A percentile compares a stretch with the other conserved stretches of the same genome.
phyloP scores from a whole-genome alignment of 2,113 vertebrate genomes.

The Corythornis cristatus region DNA sequence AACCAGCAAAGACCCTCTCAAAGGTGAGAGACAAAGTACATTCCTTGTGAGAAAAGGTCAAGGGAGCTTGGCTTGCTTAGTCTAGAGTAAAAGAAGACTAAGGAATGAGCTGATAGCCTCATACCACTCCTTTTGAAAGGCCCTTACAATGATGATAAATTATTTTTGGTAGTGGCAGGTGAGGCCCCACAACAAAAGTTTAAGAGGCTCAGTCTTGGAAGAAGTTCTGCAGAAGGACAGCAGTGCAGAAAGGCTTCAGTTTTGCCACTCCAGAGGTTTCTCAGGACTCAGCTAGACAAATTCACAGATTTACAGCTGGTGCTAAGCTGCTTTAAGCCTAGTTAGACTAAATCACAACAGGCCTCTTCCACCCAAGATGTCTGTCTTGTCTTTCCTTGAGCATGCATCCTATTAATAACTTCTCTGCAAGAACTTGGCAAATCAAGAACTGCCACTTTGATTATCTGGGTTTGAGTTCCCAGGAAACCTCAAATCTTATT shows the following conservation, averaged over 20 bases:
- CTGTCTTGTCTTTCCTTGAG: not conserved
- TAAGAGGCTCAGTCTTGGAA: not conserved
- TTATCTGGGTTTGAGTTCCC: not conserved
- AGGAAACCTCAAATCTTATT: constrained; percentile 10
- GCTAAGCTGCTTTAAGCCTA: not conserved
- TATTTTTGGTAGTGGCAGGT: not conserved
- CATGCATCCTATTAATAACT: not conserved
- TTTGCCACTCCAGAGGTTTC: not conserved
- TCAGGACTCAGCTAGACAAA: not conserved
- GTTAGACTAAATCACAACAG: not conserved
- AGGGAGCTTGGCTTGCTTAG: not conserved
- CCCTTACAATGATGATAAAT: not conserved
- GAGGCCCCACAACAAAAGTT: not conserved
- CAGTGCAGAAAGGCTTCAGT: not conserved
- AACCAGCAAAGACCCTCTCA: not conserved
- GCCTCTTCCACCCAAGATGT: not conserved
- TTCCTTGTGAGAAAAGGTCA: not conserved
- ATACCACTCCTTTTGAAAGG: not conserved
- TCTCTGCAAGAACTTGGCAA: not conserved
- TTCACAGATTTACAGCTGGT: not conserved
- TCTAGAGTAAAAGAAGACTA: not conserved
- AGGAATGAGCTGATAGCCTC: not conserved
- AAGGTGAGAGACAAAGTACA: not conserved
- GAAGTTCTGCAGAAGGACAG: not conserved
- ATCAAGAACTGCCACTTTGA: constrained; percentile 1